Evolutionary conservation across 2,797 vertebrate genomes (phyloP).

Genomic region (Xiphorhynchus erythropygius): DNA sequence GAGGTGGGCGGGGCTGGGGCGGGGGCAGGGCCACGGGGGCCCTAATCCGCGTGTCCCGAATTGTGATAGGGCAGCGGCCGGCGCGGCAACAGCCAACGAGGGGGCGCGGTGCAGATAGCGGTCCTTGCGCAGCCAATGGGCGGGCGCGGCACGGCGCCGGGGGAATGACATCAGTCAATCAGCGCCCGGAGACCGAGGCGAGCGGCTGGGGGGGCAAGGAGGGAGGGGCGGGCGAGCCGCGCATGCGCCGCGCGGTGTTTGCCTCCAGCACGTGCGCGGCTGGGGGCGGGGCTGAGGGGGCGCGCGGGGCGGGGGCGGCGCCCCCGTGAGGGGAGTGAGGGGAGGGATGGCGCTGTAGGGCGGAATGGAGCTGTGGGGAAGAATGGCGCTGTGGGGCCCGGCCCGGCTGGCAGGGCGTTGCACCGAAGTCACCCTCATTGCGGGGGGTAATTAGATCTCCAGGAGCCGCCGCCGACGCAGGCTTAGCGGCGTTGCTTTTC

Average conservation of each 20-base stretch:
- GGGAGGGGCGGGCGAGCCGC: accelerated
- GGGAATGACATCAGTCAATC: slow-evolving; percentile 18
- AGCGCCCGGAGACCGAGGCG: background rate
- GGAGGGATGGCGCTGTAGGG: too few relatives aligned
- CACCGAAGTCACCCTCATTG: background rate
- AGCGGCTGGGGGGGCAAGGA: background rate
- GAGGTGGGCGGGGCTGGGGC: background rate
- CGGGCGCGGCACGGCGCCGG: background rate
- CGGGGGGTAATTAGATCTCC: background rate
- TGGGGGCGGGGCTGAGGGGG: background rate
- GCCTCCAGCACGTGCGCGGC: slow-evolving; percentile 1
- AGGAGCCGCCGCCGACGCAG: accelerated
- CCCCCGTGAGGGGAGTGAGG: too few relatives aligned
- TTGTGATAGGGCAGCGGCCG: background rate
- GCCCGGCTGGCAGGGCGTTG: too few relatives aligned
- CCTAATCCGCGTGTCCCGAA: background rate
- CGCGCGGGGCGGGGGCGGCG: background rate
- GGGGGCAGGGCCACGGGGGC: background rate
- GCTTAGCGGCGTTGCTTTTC: background rate
- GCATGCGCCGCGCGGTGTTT: background rate
- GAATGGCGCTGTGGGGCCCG: background rate
- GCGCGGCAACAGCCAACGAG: slow-evolving; percentile 22
- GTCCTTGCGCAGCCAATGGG: background rate
- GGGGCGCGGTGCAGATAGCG: background rate
- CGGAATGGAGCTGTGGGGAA: too few relatives aligned